A percentile compares a stretch with the other conserved stretches of the same genome.
Evolutionary conservation across 2,113 vertebrate genomes (phyloP).

Genomic region (Hippocampus abdominalis): DNA sequence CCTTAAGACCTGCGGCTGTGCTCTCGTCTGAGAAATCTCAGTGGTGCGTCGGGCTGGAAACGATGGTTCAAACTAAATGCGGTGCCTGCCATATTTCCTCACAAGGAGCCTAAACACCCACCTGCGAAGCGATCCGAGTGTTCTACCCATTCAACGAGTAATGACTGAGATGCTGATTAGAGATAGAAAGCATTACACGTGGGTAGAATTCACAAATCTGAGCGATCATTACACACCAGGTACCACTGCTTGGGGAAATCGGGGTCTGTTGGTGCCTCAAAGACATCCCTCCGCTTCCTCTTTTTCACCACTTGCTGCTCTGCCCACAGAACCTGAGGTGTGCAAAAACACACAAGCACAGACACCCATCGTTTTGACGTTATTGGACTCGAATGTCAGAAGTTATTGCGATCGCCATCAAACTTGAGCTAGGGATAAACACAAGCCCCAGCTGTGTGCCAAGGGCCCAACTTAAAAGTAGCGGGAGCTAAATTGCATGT

Average conservation of each 20-base stretch:
- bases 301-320: constrained; percentile 89
- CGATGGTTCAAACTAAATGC: no score
- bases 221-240: constrained; percentile 76
- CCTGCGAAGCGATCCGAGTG: no score
- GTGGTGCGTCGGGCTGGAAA: no score
- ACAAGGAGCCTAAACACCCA: no score
- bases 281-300: constrained; percentile 82
- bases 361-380: constrained; percentile 3
- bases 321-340: constrained; percentile 82
- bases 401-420: constrained; percentile 20
- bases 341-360: constrained; percentile 12
- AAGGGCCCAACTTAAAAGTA: constrained; percentile 9
- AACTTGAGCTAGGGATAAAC: constrained; percentile 14
- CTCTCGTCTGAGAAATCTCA: no score
- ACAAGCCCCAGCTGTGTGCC: constrained; percentile 41
- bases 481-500: neutral
- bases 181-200: no score
- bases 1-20: no score
- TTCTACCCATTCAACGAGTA: no score
- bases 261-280: constrained; percentile 85
- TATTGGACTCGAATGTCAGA: constrained; percentile 27
- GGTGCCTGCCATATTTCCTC: no score
- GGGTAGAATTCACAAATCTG: neutral
- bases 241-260: constrained; percentile 96
- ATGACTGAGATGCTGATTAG: no score